Percentiles rank a stretch among this genome's conserved stretches.
These are phyloP conservation scores for Dascillus cervinus DNA, from an alignment of 2,888 invertebrate species.

Conservation along the genomic window DNA sequence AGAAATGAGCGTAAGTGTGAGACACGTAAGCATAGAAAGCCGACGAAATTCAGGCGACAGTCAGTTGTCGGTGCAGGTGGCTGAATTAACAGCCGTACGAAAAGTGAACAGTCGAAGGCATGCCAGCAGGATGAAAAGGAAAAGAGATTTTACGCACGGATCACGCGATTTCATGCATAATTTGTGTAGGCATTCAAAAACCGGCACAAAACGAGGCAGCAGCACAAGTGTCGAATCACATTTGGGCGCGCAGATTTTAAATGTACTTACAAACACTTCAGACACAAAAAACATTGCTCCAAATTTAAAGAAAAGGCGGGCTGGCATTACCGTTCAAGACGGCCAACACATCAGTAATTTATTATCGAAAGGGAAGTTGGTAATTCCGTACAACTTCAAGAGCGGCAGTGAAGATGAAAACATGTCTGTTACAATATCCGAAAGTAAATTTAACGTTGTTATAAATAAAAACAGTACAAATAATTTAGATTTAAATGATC, in stretches of 20 bases:
- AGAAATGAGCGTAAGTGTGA: conserved; percentile 66
- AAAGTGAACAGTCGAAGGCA: conserved; percentile 45
- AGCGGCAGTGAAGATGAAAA: conserved; percentile 41
- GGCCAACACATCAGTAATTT: conserved; percentile 38
- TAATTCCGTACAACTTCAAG: conserved; percentile 29
- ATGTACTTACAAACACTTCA: conserved; percentile 48
- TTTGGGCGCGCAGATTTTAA: conserved; percentile 60
- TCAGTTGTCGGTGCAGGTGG: conserved; percentile 76
- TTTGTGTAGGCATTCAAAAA: conserved; percentile 12
- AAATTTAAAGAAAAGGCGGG: conserved; percentile 45
- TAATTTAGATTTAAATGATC: conserved; percentile 38
- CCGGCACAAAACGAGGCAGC: conserved; percentile 43
- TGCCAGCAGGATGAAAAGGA: conserved; percentile 19
- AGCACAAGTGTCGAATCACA: conserved; percentile 79
- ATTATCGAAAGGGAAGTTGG: conserved; percentile 35
- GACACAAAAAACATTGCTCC: conserved; percentile 51
- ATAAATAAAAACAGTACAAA: conserved; percentile 29
- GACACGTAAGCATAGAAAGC: conserved; percentile 79
- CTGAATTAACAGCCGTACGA: conserved; percentile 67
- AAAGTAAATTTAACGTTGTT: conserved; percentile 31
- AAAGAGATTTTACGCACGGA: conserved; percentile 26
- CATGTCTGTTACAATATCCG: conserved; percentile 39
- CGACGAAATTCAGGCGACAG: conserved; percentile 83
- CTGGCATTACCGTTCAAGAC: conserved; percentile 44
- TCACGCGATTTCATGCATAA: conserved; percentile 24